Percentiles rank a stretch among this genome's conserved stretches.
Evolutionary conservation across 2,888 invertebrate genomes (phyloP).

Genomic region (Neria commutata): DNA sequence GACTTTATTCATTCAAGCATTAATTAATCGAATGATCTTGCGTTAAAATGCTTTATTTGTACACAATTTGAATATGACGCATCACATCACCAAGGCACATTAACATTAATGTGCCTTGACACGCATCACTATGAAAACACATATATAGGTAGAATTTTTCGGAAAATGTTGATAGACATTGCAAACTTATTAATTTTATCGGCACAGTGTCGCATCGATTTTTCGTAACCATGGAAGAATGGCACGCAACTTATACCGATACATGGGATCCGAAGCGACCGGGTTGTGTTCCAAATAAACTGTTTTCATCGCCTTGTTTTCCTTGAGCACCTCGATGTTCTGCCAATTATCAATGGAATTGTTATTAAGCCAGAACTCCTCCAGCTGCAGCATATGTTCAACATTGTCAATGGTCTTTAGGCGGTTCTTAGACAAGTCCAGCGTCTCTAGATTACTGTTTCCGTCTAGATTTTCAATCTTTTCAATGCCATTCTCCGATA

Average conservation of each 20-base stretch:
- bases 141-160: not conserved
- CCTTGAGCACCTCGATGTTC: slow-evolving; percentile 75
- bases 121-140: too few species aligned
- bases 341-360: slow-evolving; percentile 87
- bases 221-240: slow-evolving; percentile 82
- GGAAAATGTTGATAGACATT: not conserved
- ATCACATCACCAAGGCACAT: too few species aligned
- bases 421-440: slow-evolving; percentile 90
- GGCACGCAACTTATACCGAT: slow-evolving; percentile 89
- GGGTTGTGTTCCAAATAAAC: slow-evolving; percentile 96
- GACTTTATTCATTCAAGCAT: too few species aligned
- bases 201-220: slow-evolving; percentile 92
- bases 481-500: slow-evolving; percentile 91
- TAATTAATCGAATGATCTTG: too few species aligned
- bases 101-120: too few species aligned
- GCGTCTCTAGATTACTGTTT: slow-evolving; percentile 76
- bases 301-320: slow-evolving; percentile 74
- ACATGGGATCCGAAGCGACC: slow-evolving; percentile 80
- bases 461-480: slow-evolving; percentile 76
- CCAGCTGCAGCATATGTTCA: slow-evolving; percentile 74
- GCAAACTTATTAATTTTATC: not conserved
- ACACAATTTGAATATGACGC: too few species aligned
- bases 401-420: slow-evolving; percentile 82
- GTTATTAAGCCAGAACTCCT: slow-evolving; percentile 97
- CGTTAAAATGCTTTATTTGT: too few species aligned